Conservation (phyloP, 2,888 invertebrate genomes). For the Drosophila testacea region DNA sequence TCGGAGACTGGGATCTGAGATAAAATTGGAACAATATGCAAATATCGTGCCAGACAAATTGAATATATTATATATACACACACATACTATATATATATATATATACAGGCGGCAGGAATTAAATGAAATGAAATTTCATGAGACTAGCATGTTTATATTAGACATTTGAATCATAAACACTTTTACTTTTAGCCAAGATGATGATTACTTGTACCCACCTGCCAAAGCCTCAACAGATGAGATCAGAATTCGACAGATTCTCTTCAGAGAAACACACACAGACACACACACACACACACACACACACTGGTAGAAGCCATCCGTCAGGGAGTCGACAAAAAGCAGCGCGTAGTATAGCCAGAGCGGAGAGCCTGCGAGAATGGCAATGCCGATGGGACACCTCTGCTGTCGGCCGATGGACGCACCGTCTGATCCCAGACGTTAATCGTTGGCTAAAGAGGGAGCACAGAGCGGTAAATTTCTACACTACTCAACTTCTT, state of each 20-base stretch:
- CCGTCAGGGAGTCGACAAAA: too few species aligned
- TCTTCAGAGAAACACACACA: not conserved
- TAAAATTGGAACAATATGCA: constrained; percentile 72
- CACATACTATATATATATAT: constrained; percentile 1
- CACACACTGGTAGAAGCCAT: too few species aligned
- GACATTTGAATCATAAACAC: constrained; percentile 14
- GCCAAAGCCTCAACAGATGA: constrained; percentile 11
- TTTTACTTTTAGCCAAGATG: constrained; percentile 39
- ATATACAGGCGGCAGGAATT: not conserved
- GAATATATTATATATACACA: constrained; percentile 2
- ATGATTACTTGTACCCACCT: constrained; percentile 11
- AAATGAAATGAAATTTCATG: constrained; percentile 9
- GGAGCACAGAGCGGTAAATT: too few species aligned
- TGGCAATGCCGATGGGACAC: too few species aligned
- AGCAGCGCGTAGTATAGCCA: too few species aligned
- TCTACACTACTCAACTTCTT: too few species aligned
- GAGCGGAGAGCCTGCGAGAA: too few species aligned
- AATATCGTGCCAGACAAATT: constrained; percentile 31
- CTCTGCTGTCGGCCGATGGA: too few species aligned
- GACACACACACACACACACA: not conserved
- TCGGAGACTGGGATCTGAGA: constrained; percentile 35
- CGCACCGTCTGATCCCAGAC: too few species aligned
- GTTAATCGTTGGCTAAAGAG: too few species aligned
- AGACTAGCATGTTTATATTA: constrained; percentile 1
- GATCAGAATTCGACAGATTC: constrained; percentile 7